Percentiles rank a stretch among this genome's conserved stretches.
phyloP scores from a whole-genome alignment of 2,888 invertebrate species.

The Arge pagana region DNA sequence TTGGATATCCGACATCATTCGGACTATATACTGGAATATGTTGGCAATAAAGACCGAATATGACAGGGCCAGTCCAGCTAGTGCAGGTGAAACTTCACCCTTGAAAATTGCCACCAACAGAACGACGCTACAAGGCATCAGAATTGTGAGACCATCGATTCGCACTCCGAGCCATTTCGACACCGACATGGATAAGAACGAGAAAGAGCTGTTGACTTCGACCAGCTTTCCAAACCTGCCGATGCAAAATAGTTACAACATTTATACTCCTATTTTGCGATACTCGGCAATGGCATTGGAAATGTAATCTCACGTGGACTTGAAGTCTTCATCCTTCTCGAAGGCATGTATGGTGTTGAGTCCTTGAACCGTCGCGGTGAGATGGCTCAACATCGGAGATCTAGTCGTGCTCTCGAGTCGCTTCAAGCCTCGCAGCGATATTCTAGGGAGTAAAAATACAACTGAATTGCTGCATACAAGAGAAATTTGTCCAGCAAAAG shows the following conservation, averaged over 20 bases:
- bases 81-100: conserved; percentile 59
- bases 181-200: conserved; percentile 60
- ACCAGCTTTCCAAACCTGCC: conserved; percentile 59
- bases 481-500: too few relatives aligned
- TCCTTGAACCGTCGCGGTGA: conserved; percentile 65
- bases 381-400: conserved; percentile 65
- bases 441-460: too few relatives aligned
- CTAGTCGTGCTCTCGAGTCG: conserved; percentile 63
- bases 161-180: conserved; percentile 55
- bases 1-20: conserved; percentile 60
- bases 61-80: conserved; percentile 67
- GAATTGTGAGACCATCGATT: conserved; percentile 47
- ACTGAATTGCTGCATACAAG: too few relatives aligned
- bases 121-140: conserved; percentile 58
- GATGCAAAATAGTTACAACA: conserved; percentile 9
- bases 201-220: conserved; percentile 59
- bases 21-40: conserved; percentile 63
- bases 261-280: too few relatives aligned
- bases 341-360: conserved; percentile 67
- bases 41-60: conserved; percentile 65
- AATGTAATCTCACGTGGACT: conserved; percentile 50
- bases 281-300: neutral
- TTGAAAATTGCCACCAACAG: conserved; percentile 59
- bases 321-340: conserved; percentile 61
- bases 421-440: conserved; percentile 61